Conservation (phyloP, 2,888 invertebrate species). For the Tenthredo notha region DNA sequence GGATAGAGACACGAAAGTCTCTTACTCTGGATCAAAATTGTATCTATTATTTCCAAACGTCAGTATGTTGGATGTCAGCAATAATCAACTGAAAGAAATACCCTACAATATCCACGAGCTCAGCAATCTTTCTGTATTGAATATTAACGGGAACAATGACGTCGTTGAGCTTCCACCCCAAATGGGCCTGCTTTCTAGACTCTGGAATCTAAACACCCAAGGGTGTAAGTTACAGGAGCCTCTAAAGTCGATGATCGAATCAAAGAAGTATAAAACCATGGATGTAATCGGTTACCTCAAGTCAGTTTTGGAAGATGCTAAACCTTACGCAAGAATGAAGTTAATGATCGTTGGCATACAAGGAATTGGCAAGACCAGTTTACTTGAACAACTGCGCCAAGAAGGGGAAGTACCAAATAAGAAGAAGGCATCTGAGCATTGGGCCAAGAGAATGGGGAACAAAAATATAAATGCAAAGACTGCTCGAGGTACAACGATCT, state of each 20-base stretch:
- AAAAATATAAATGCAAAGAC: conserved; percentile 89
- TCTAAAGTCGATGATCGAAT: conserved; percentile 92
- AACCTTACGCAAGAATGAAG: conserved; percentile 96
- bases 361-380: conserved; percentile 92
- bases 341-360: conserved; percentile 97
- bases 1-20: conserved; percentile 72
- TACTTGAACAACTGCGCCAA: conserved; percentile 92
- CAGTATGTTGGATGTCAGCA: conserved; percentile 96
- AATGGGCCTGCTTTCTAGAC: conserved; percentile 94
- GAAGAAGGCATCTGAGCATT: conserved; percentile 88
- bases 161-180: conserved; percentile 95
- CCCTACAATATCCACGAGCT: conserved; percentile 93
- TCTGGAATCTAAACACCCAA: conserved; percentile 97
- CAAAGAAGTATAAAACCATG: conserved; percentile 96
- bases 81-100: conserved; percentile 89
- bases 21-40: conserved; percentile 69
- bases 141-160: conserved; percentile 92
- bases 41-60: conserved; percentile 93
- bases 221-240: conserved; percentile 95
- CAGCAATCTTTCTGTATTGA: conserved; percentile 94
- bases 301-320: conserved; percentile 92
- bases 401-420: conserved; percentile 89
- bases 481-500: conserved; percentile 90
- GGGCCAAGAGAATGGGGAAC: conserved; percentile 97
- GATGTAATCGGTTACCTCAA: conserved; percentile 96